phyloP scores from a whole-genome alignment of 2,113 vertebrate genomes.

The Ranitomeya imitator region DNA sequence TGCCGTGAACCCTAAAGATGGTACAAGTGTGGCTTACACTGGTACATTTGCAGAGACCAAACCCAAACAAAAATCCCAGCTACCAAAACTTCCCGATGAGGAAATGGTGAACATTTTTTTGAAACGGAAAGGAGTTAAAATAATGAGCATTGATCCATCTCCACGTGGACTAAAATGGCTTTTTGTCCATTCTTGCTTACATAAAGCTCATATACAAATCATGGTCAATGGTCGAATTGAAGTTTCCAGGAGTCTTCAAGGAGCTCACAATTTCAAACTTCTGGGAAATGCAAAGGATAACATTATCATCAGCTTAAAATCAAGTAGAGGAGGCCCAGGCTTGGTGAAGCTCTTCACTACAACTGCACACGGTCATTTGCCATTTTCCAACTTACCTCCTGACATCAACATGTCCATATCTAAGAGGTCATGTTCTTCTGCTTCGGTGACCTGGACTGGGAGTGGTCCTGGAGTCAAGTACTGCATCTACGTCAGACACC shows the following conservation, averaged over 20 bases:
- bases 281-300: conserved; percentile 5
- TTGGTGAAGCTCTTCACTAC: conserved; percentile 52
- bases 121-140: conserved; percentile 43
- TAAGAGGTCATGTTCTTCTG: conserved; percentile 38
- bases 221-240: conserved; percentile 34
- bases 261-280: conserved; percentile 50
- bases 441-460: conserved; percentile 50
- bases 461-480: conserved; percentile 37
- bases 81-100: conserved; percentile 34
- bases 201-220: conserved; percentile 49
- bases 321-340: conserved; percentile 31
- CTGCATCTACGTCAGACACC: conserved; percentile 46
- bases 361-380: conserved; percentile 25
- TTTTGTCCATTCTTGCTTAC: conserved; percentile 55
- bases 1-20: conserved; percentile 29
- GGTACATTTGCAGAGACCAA: conserved; percentile 56
- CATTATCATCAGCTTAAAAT: conserved; percentile 37
- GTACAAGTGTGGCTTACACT: conserved; percentile 43
- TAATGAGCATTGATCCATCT: conserved; percentile 30
- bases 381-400: conserved; percentile 50
- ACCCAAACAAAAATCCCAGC: conserved; percentile 1
- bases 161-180: neutral
- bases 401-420: conserved; percentile 41
- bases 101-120: conserved; percentile 50
- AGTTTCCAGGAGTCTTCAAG: conserved; percentile 36